Conservation (phyloP, 2,113 vertebrate genomes). For the Forbesichthys agassizii region DNA sequence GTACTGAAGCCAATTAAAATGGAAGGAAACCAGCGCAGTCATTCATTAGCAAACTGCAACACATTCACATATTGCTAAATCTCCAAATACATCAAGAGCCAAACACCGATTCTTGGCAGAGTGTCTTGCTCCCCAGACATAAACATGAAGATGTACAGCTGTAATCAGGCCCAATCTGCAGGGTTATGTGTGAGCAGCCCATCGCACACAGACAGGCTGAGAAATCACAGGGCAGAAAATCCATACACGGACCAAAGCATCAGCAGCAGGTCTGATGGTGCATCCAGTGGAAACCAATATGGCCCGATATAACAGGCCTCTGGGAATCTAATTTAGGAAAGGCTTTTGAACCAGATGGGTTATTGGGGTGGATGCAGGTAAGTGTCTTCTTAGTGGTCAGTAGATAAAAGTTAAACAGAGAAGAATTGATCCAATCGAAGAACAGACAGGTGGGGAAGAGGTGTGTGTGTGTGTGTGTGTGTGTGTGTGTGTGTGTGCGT, state of each 20-base stretch:
- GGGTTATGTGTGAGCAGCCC: slow-evolving; percentile 61
- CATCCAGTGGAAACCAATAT: slow-evolving; percentile 48
- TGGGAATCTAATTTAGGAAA: slow-evolving; percentile 55
- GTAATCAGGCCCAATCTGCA: slow-evolving; percentile 61
- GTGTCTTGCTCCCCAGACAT: slow-evolving; percentile 46
- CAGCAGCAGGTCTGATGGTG: slow-evolving; percentile 47
- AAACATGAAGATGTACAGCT: slow-evolving; percentile 61
- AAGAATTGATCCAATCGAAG: slow-evolving; percentile 50
- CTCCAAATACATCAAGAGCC: slow-evolving; percentile 35
- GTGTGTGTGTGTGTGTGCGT: slow-evolving; percentile 1
- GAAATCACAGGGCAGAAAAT: slow-evolving; percentile 68
- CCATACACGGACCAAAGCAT: slow-evolving; percentile 57
- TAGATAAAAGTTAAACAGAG: slow-evolving; percentile 46
- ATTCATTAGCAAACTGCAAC: slow-evolving; percentile 35
- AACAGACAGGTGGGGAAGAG: slow-evolving; percentile 29
- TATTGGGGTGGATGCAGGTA: slow-evolving; percentile 1
- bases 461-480: not conserved
- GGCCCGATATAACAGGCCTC: slow-evolving; percentile 51
- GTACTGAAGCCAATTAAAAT: slow-evolving; percentile 24
- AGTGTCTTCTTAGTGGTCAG: slow-evolving; percentile 38
- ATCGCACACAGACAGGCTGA: slow-evolving; percentile 63
- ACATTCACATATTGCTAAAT: slow-evolving; percentile 41
- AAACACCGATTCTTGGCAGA: slow-evolving; percentile 40
- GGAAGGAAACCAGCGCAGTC: slow-evolving; percentile 33
- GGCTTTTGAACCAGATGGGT: slow-evolving; percentile 34